These are phyloP conservation scores for Zoanthus sociatus DNA, from an alignment of 92 coral and sea anemone genomes.

Conservation along the genomic window DNA sequence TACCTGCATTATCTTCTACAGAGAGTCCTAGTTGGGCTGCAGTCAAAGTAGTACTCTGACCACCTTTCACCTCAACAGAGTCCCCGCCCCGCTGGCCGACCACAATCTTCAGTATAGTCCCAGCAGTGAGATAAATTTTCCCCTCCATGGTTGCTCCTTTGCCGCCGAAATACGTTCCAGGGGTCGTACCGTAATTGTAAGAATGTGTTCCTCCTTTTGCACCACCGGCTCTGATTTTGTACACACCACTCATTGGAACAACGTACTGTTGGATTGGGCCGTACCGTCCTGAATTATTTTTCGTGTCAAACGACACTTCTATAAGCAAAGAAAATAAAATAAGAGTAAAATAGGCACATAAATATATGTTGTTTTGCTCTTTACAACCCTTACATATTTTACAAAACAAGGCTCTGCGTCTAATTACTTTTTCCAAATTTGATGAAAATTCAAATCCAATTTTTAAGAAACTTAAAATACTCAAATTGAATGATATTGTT, in stretches of 20 bases:
- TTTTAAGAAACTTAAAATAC: slow-evolving; percentile 18
- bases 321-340: too few relatives aligned
- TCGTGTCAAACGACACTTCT: neutral
- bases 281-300: neutral
- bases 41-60: slow-evolving; percentile 13
- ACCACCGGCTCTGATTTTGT: neutral
- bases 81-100: slow-evolving; percentile 41
- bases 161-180: too few relatives aligned
- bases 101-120: slow-evolving; percentile 33
- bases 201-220: neutral
- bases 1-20: slow-evolving; percentile 66
- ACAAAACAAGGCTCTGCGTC: slow-evolving; percentile 29
- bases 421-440: slow-evolving; percentile 42
- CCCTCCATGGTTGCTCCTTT: too few relatives aligned
- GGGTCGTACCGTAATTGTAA: too few relatives aligned
- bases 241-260: neutral
- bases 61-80: slow-evolving; percentile 47
- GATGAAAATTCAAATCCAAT: slow-evolving; percentile 34
- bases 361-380: neutral
- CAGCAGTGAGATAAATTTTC: neutral
- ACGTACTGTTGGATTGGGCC: neutral
- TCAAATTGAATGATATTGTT: slow-evolving; percentile 16
- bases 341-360: too few relatives aligned
- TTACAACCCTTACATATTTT: slow-evolving; percentile 23
- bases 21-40: slow-evolving; percentile 41